Conservation (phyloP, 2,888 invertebrate species). For the Sclerodermus sp. region DNA sequence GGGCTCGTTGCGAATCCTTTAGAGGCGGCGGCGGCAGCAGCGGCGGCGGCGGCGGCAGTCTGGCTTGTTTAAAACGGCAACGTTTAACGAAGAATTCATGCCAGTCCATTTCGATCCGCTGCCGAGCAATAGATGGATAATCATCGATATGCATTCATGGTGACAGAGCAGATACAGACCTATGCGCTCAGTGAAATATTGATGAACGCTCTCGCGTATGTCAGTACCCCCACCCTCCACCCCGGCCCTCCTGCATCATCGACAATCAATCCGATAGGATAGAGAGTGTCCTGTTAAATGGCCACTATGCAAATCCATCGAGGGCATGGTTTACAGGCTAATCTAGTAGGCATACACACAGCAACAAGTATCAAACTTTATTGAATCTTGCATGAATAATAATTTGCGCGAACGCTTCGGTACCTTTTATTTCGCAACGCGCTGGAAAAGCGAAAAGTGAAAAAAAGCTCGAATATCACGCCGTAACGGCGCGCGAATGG, state of each 20-base stretch:
- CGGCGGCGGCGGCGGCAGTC: too few species aligned
- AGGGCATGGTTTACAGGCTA: constrained; percentile 3
- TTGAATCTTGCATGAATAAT: constrained; percentile 14
- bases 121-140: constrained; percentile 4
- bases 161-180: constrained; percentile 16
- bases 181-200: constrained; percentile 15
- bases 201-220: constrained; percentile 8
- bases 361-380: constrained; percentile 14
- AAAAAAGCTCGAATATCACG: too few species aligned
- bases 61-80: too few species aligned
- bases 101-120: constrained; percentile 6
- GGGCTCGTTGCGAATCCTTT: too few species aligned
- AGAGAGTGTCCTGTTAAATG: constrained; percentile 14
- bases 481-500: too few species aligned
- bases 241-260: constrained; percentile 7
- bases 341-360: constrained; percentile 1
- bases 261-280: constrained; percentile 10
- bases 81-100: too few species aligned
- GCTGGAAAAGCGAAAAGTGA: too few species aligned
- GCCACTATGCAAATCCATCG: constrained; percentile 9
- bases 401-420: too few species aligned
- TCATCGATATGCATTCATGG: constrained; percentile 11
- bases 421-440: too few species aligned
- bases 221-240: background rate
- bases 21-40: too few species aligned